These are phyloP conservation scores for Drosophila biarmipes DNA, from an alignment of 1,140 invertebrate genomes.

Conservation along the genomic window DNA sequence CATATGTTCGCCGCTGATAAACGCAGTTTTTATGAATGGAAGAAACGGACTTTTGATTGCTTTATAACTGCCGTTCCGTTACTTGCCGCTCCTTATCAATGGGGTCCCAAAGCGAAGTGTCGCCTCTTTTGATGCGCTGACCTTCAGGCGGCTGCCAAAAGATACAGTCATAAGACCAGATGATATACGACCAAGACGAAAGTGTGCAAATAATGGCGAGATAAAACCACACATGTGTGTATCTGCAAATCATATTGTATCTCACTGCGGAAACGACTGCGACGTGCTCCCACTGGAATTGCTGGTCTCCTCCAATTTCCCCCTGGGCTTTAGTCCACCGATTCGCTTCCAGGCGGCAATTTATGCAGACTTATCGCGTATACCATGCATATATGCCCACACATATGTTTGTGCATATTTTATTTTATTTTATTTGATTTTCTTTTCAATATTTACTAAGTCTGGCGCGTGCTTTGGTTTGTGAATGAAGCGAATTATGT, in stretches of 20 bases:
- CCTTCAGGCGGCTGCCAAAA: slow-evolving; percentile 50
- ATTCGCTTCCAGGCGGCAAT: slow-evolving; percentile 52
- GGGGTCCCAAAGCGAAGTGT: slow-evolving; percentile 16
- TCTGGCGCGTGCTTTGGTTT: slow-evolving; percentile 66
- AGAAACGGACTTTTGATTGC: slow-evolving; percentile 70
- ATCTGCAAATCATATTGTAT: slow-evolving; percentile 67
- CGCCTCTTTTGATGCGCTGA: slow-evolving; percentile 69
- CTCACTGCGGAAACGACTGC: slow-evolving; percentile 75
- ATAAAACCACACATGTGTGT: slow-evolving; percentile 23
- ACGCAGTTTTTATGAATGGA: slow-evolving; percentile 72
- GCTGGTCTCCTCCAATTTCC: slow-evolving; percentile 29
- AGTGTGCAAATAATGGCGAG: slow-evolving; percentile 14
- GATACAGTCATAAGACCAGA: slow-evolving; percentile 17
- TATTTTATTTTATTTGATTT: slow-evolving; percentile 37
- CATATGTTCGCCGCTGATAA: slow-evolving; percentile 51
- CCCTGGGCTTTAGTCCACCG: slow-evolving; percentile 13
- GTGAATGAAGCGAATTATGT: slow-evolving; percentile 64
- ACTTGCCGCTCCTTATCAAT: slow-evolving; percentile 59
- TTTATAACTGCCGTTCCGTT: slow-evolving; percentile 51
- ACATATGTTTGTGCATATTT: slow-evolving; percentile 17
- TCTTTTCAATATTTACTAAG: slow-evolving; percentile 70
- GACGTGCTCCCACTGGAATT: slow-evolving; percentile 61
- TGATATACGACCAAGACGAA: slow-evolving; percentile 1
- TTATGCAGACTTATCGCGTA: slow-evolving; percentile 38
- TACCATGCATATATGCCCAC: slow-evolving; percentile 10